Conservation (phyloP, 2,113 vertebrate genomes). For the Fregata magnificens region DNA sequence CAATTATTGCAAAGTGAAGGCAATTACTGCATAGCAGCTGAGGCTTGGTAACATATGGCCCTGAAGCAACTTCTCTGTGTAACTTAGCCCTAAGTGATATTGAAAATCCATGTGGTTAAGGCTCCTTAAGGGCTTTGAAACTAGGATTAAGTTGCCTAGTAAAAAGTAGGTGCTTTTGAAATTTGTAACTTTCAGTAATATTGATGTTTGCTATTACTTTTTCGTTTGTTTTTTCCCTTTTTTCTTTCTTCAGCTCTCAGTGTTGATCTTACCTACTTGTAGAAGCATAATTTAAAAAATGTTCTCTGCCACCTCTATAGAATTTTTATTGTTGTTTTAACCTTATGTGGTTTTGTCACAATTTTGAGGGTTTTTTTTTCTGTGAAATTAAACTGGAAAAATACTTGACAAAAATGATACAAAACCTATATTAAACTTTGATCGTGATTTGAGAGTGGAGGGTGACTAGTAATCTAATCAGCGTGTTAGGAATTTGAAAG, state of each 20-base stretch:
- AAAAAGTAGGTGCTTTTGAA: neutral
- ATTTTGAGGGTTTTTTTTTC: neutral
- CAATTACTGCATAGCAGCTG: conserved; percentile 1
- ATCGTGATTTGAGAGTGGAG: neutral
- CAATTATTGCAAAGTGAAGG: conserved; percentile 16
- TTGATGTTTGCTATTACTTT: neutral
- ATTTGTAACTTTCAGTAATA: neutral
- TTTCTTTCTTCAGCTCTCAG: neutral
- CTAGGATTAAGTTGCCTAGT: neutral
- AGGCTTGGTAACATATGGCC: neutral
- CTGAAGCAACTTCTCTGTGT: neutral
- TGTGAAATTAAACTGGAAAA: neutral
- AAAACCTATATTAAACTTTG: neutral
- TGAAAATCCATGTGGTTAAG: neutral
- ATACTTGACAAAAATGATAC: neutral
- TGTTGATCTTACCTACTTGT: neutral
- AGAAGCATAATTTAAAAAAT: neutral
- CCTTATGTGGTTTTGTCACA: neutral
- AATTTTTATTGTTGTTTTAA: neutral
- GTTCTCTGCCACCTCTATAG: neutral
- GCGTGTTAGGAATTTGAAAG: neutral
- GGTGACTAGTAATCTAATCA: neutral
- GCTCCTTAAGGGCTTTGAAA: neutral
- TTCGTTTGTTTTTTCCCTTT: neutral
- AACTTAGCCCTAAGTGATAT: neutral